phyloP scores from a whole-genome alignment of 92 coral and sea anemone genomes.

The Porites rus region DNA sequence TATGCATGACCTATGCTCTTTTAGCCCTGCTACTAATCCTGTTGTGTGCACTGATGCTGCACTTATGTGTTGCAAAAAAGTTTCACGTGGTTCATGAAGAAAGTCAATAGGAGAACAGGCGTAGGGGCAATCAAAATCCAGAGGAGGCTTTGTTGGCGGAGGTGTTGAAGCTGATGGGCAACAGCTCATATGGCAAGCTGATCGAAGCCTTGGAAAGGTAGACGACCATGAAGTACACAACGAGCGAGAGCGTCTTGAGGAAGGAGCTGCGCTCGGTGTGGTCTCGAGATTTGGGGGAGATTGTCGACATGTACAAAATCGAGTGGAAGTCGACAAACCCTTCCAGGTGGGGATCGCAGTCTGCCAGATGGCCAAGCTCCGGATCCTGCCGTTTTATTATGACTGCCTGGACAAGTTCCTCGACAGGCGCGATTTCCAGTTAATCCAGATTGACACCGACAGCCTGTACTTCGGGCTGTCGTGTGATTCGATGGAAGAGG shows the following conservation, averaged over 20 bases:
- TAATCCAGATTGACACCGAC: no score
- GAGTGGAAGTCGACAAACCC: no score
- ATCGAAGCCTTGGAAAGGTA: conserved; percentile 31
- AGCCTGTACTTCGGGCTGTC: no score
- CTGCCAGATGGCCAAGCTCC: no score
- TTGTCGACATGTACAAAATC: no score
- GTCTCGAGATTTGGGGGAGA: not conserved
- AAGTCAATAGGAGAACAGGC: conserved; percentile 32
- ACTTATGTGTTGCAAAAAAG: not conserved
- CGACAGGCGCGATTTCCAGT: no score
- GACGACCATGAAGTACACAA: not conserved
- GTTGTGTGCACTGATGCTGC: conserved; percentile 25
- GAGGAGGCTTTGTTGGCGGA: conserved; percentile 8
- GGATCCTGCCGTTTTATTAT: no score
- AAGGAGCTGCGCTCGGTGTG: not conserved
- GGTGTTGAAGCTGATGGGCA: conserved; percentile 41
- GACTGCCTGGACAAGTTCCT: no score
- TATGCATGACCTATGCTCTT: conserved; percentile 8
- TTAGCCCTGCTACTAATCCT: conserved; percentile 7
- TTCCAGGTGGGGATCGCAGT: no score
- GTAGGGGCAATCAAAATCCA: conserved; percentile 5
- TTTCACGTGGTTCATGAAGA: conserved; percentile 33
- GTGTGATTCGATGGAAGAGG: no score
- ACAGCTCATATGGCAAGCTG: conserved; percentile 15
- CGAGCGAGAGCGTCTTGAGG: not conserved